A percentile compares a stretch with the other conserved stretches of the same genome.
phyloP scores from a whole-genome alignment of 2,888 invertebrate genomes.

The Phengaris alcon region DNA sequence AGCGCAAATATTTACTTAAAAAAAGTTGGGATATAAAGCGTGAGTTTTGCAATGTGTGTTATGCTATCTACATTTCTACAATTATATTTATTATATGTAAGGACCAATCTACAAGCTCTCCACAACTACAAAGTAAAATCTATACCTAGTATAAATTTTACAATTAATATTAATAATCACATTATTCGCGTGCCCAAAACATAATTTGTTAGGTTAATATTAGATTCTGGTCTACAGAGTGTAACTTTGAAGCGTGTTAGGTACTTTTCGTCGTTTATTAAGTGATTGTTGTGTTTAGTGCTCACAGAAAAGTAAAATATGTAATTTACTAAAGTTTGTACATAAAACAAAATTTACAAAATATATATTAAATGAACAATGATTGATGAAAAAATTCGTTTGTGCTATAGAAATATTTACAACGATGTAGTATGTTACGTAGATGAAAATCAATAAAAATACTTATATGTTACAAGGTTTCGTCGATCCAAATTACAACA shows the following conservation, averaged over 20 bases:
- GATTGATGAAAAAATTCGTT: too few relatives aligned
- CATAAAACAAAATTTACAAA: constrained; percentile 23
- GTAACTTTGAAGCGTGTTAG: not conserved
- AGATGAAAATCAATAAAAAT: not conserved
- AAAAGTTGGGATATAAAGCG: too few relatives aligned
- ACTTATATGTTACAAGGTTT: not conserved
- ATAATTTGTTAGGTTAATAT: not conserved
- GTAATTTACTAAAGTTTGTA: constrained; percentile 14
- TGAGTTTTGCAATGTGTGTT: too few relatives aligned
- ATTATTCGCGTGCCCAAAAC: too few relatives aligned
- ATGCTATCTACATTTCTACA: too few relatives aligned
- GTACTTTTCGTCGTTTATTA: not conserved
- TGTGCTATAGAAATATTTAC: constrained; percentile 16
- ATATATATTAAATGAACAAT: constrained; percentile 31
- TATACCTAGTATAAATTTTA: too few relatives aligned
- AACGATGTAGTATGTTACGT: not conserved
- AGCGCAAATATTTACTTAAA: too few relatives aligned
- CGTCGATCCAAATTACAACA: too few relatives aligned
- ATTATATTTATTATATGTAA: too few relatives aligned
- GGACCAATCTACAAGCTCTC: too few relatives aligned
- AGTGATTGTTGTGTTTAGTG: constrained; percentile 15
- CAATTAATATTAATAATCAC: too few relatives aligned
- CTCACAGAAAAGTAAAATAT: constrained; percentile 14
- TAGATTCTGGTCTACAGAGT: not conserved
- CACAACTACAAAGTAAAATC: too few relatives aligned